Base-by-base conservation (phyloP, 1,140 invertebrate species). In the Protaetia brevitarsis region DNA sequence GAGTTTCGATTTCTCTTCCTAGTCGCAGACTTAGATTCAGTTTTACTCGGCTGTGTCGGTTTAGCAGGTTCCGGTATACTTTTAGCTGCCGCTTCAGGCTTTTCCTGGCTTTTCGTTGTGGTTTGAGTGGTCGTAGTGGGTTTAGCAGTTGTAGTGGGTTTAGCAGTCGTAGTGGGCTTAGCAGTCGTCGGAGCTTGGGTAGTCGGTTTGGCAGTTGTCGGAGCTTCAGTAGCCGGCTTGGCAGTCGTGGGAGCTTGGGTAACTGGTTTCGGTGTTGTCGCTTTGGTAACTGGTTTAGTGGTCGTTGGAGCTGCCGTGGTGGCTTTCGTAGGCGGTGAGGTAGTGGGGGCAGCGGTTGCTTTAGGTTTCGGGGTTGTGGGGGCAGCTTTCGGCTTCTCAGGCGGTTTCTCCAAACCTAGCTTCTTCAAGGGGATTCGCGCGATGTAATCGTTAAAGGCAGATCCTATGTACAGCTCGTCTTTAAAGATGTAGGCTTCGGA, bases 371-470 rank as follows among this genome's bases (percentile, higher is more conserved):
- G 61, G 26, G 67, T 70, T 30, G 69, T 64, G 68, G 64, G 66
- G 26, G 68, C 60, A 21, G 10, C 16, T 1, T 4, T 4, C 23
- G 11, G 8, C 23, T 62, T 62, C 2, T 51, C 23, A 34, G 13
- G 28, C 36, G 74, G 71, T 57, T 79, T 69, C 68, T 76, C 67
- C 66, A 83, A 79, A 34, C 85, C 75, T 71, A 81, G 72, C 71
- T 85, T 74, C 62, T 82, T 75, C 8, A 88, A 76, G 30, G 85
- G 82, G 21, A 87, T 80, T 69, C 85, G 82, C 3, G 81, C 87
- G 41, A 94, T 76, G 71, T 83, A 90, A 21, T 86, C 77, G 72
- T 87, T 85, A 67, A 83, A 85, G 6, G 90, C 90, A n/a, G 86
- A 88, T 11, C 92, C 89, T 0, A 90, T 73, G 76, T 86, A 89